Conservation (phyloP, 2,113 vertebrate genomes). For the Glaucidium brasilianum region DNA sequence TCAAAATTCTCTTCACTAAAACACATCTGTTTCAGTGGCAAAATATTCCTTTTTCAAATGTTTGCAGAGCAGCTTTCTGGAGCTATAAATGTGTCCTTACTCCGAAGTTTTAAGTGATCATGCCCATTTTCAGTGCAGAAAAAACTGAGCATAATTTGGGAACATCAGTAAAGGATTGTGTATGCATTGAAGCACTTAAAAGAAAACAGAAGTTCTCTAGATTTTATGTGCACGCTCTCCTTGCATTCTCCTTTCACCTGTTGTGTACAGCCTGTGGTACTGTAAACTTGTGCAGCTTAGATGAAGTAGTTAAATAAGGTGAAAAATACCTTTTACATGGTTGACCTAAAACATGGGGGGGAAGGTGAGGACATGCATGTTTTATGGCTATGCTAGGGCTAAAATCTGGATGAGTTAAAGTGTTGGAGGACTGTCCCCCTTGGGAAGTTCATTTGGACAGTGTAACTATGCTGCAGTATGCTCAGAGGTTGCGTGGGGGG, state of each 20-base stretch:
- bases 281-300: not conserved
- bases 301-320: slow-evolving; percentile 1
- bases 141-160: not conserved
- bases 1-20: not conserved
- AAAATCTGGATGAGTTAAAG: not conserved
- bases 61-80: not conserved
- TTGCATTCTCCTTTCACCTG: not conserved
- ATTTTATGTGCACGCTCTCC: not conserved
- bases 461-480: not conserved
- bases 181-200: not conserved
- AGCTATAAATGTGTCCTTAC: not conserved
- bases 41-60: not conserved
- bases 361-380: not conserved
- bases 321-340: not conserved
- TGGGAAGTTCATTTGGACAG: not conserved
- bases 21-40: not conserved
- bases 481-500: not conserved
- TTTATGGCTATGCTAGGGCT: not conserved
- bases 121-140: not conserved
- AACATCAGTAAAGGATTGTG: not conserved
- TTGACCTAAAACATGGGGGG: not conserved
- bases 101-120: not conserved
- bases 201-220: not conserved
- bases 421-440: not conserved
- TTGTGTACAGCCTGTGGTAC: not conserved